Percentiles rank a stretch among this genome's conserved stretches.
Conservation (phyloP, 2,113 vertebrate species). For the Sylvietta virens region DNA sequence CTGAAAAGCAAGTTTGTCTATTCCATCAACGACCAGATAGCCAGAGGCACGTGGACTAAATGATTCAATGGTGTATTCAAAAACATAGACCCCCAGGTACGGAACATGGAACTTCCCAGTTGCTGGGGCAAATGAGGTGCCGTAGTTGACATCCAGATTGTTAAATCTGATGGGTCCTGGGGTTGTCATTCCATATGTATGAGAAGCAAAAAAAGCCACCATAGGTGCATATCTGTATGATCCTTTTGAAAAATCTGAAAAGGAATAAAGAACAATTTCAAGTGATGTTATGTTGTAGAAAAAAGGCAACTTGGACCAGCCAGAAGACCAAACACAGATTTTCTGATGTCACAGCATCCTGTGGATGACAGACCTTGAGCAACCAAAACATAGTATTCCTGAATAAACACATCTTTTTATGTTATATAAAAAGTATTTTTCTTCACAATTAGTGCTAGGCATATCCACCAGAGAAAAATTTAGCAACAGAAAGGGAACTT, state of each 20-base stretch:
- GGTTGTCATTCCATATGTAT: conserved; percentile 73
- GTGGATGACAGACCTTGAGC: background rate
- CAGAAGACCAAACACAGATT: background rate
- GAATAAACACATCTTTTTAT: background rate
- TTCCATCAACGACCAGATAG: conserved; percentile 77
- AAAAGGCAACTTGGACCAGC: background rate
- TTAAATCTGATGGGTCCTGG: conserved; percentile 80
- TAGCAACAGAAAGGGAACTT: conserved; percentile 12
- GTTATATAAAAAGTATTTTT: conserved; percentile 8
- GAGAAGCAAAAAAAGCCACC: conserved; percentile 80
- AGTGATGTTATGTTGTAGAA: background rate
- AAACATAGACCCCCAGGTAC: conserved; percentile 79
- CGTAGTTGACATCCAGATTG: conserved; percentile 78
- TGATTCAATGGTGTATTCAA: conserved; percentile 78
- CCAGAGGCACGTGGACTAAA: conserved; percentile 72
- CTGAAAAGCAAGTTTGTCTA: conserved; percentile 77
- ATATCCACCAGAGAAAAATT: background rate
- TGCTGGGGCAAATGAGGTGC: conserved; percentile 73
- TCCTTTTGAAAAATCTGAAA: conserved; percentile 80
- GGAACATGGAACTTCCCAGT: conserved; percentile 79
- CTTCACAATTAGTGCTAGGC: conserved; percentile 12
- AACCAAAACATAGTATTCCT: background rate
- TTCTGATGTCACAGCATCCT: background rate
- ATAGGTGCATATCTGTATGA: conserved; percentile 80
- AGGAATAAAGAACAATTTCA: background rate